Evolutionary conservation across 2,888 invertebrate genomes (phyloP), one percentile per base, ranked within the genome.

Genomic region (Capitulum mitella): DNA sequence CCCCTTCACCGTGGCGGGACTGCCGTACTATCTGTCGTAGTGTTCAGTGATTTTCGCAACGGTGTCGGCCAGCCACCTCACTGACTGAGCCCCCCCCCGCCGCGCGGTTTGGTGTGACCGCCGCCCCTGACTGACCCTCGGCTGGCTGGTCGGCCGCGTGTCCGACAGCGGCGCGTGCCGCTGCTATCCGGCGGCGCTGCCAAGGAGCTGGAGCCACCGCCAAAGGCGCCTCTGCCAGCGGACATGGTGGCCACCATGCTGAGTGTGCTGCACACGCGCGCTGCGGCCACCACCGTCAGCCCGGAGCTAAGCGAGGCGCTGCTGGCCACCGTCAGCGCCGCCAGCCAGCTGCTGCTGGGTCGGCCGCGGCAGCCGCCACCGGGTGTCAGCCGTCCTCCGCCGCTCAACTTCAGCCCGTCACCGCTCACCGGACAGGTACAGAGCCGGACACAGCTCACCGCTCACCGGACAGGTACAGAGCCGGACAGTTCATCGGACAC

Each of bases 241-340:
- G 98, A 98, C 85, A 97, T 97, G 0, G 88, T 98, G 14, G 91
- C 91, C 58, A 95, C 95, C 12, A 95, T 98, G 89, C 87, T 97
- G 26, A 16, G 34, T 46, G 48, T 46, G 78, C 70, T 61, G 64
- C 61, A 61, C 77, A 2, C 43, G 26, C 77, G 77, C 29, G 58
- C 43, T 5, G 5, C 29, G 29, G 26, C 77, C 2, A 22, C 40
- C 12, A 64, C 43, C 34, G 64, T 95, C 64, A 91, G 92, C 75
- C 92, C 91, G 82, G 97, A 97, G 82, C 88, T 95, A 82, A 92
- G 92, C 29, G 97, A 97, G 82, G 91, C 93, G 29, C 96, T 97
- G 79, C 89, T 93, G 85, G 91, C 92, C 79, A 92, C 97, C 87
- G 91, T 93, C 22, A 89, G 91, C 78, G 95, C 92, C 84, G 95